Conservation (phyloP, 2,797 vertebrate species). For the Anguilla pacifica region DNA sequence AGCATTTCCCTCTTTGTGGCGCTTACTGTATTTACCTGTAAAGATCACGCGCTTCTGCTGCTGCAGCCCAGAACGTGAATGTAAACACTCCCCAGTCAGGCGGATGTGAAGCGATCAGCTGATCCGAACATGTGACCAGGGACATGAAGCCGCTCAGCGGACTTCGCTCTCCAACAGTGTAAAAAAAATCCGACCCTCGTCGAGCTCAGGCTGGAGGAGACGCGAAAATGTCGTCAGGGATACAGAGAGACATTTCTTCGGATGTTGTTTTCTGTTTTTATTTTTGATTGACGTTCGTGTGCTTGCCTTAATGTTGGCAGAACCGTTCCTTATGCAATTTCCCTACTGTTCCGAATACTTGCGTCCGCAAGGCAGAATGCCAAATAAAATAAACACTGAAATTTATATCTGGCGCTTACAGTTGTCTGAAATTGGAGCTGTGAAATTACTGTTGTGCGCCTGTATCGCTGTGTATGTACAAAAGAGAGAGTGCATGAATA, state of each 20-base stretch:
- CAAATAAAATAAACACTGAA: too few species aligned
- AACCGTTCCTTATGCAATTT: too few species aligned
- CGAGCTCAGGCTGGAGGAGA: too few species aligned
- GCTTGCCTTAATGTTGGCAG: background rate
- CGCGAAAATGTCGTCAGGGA: too few species aligned
- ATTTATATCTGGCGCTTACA: too few species aligned
- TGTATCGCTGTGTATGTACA: too few species aligned
- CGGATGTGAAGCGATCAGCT: conserved; percentile 71
- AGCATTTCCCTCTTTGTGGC: background rate
- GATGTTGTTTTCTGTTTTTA: background rate
- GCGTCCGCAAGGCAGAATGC: too few species aligned
- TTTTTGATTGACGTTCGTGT: background rate
- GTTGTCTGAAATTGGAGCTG: too few species aligned
- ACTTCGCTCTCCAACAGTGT: background rate
- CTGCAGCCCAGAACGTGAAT: conserved; percentile 55
- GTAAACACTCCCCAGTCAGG: conserved; percentile 72
- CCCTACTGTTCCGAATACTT: too few species aligned
- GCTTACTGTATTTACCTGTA: conserved; percentile 53
- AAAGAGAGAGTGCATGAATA: too few species aligned
- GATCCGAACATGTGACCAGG: conserved; percentile 67
- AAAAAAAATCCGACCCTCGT: background rate
- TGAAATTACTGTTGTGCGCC: too few species aligned
- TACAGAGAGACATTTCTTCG: background rate
- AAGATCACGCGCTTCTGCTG: conserved; percentile 62
- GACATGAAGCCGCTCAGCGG: background rate